Evolutionary conservation across 2,888 invertebrate species (phyloP).

Genomic region (Glyphotaelius pellucidus): DNA sequence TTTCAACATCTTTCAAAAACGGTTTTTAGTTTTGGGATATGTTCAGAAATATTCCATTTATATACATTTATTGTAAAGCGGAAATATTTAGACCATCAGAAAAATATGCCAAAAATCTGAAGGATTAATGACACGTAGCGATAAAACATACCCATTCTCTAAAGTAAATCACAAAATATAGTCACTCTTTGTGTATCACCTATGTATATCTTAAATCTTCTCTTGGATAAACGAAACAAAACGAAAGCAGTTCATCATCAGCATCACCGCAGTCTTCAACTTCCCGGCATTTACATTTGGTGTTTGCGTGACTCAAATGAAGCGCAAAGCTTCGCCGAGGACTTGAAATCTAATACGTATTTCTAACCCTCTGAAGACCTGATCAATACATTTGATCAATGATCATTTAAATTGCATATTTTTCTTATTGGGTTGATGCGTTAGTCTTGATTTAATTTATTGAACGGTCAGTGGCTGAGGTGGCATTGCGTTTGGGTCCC

Average conservation of each 20-base stretch:
- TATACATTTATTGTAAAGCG: too few species aligned
- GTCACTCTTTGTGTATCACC: neutral
- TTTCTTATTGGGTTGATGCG: neutral
- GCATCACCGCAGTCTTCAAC: neutral
- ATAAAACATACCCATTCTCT: neutral
- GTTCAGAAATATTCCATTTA: too few species aligned
- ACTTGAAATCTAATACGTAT: conserved; percentile 25
- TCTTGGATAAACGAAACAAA: neutral
- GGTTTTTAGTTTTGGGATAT: too few species aligned
- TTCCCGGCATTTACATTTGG: conserved; percentile 6
- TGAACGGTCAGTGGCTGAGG: too few species aligned
- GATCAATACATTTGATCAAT: neutral
- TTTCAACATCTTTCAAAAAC: too few species aligned
- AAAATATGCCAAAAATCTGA: too few species aligned
- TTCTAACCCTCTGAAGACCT: neutral
- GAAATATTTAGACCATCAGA: too few species aligned
- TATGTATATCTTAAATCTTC: neutral
- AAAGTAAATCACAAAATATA: neutral
- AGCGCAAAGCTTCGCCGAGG: conserved; percentile 10
- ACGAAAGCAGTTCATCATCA: neutral
- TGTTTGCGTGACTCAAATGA: conserved; percentile 34
- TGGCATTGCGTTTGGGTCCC: too few species aligned
- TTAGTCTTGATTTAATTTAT: too few species aligned
- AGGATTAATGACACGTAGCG: neutral
- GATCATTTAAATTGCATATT: neutral